Base-by-base conservation (phyloP, 2,797 vertebrate genomes). In the Danio tinwini region DNA sequence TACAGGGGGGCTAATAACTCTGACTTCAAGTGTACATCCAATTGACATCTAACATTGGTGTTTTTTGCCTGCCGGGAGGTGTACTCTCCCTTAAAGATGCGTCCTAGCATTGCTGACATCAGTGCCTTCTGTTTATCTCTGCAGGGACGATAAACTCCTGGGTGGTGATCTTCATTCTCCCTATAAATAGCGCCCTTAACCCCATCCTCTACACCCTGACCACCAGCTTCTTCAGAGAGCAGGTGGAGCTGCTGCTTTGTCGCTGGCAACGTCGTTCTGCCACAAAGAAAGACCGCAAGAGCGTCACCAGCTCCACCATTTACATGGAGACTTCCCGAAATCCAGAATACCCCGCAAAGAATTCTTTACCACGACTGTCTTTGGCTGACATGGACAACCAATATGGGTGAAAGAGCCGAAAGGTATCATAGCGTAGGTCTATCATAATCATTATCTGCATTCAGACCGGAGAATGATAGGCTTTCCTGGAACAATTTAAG, bases 131-230 rank as follows among this genome's bases (percentile, higher is more conserved):
- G 44, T 72, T 65, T 49, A n/a, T 78, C 39, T 65, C 17, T 59
- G 53, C 79, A 95, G 94, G 89, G 9, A 94, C 91, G 17, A 91
- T 95, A 83, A 93, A 92, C 85, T 96, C 92, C 84, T 94, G 91
- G 92, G 88, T 93, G n/a, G 93, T 94, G 62, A 92, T 94, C 84
- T 95, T 96, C 83, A 90, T 96, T 86, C 91, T 96, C 39, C 93
- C 95, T 7, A 92, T 95, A 81, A 95, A 94, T 90, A 96, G 93
- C 40, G 94, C 94, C 75, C 90, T 95, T 84, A 97, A 96, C 84
- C 93, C 93, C 64, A 92, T 95, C 86, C 90, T 95, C 9, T 94
- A 94, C 86, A 95, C 93, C 0, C 77, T 96, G 76, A 95, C 94
- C 85, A 95, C 93, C 80, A 95, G 88, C 82, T 93, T 95, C 90